Evolutionary conservation across 1,140 invertebrate species (phyloP).

Genomic region (Acromyrmex heyeri): DNA sequence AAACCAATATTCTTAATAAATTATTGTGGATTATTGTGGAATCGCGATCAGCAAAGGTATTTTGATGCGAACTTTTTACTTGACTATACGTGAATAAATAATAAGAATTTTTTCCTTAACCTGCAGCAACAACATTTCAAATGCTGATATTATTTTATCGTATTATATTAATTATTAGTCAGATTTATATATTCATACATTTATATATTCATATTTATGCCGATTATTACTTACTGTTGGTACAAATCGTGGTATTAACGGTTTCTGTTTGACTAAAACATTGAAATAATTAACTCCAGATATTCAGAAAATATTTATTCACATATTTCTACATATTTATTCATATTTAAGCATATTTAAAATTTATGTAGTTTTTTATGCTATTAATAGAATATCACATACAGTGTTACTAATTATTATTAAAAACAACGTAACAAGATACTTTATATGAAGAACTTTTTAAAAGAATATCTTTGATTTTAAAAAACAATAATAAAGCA

Average conservation of each 20-base stretch:
- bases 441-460: background rate
- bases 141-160: constrained; percentile 5
- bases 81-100: background rate
- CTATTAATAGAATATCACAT: background rate
- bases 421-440: background rate
- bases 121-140: background rate
- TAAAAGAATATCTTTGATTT: background rate
- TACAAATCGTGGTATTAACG: constrained; percentile 22
- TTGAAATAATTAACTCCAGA: background rate
- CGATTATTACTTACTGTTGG: background rate
- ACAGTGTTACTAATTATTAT: background rate
- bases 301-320: constrained; percentile 2
- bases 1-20: background rate
- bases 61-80: background rate
- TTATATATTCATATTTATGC: constrained; percentile 19
- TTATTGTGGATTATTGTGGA: background rate
- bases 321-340: background rate
- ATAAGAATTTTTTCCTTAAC: background rate
- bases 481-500: background rate
- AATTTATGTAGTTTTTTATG: background rate
- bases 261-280: background rate
- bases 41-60: background rate
- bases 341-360: background rate
- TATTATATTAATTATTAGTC: background rate
- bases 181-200: constrained; percentile 21